Evolutionary conservation across 2,888 invertebrate genomes (phyloP), one percentile per base, ranked within the genome.

Genomic region (Nineta flava): DNA sequence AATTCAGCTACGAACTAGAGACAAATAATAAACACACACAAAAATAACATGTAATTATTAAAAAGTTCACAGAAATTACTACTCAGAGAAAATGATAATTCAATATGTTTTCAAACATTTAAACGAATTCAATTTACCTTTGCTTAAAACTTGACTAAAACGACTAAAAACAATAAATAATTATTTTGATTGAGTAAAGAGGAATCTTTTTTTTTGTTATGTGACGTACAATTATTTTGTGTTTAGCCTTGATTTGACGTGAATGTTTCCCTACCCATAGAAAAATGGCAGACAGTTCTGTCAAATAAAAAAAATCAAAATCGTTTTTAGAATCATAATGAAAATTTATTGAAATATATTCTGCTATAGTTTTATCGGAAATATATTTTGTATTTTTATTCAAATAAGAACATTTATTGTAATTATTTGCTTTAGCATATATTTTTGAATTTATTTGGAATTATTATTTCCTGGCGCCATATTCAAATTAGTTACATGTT

Each of bases 251-350:
- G 13, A 21, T 17, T 44, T 26, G 43, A 19, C 16, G 43, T 44
- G 44, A n/a, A 21, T n/a, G 17, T 21, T 21, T 44, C 44, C 44
- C 44, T 44, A 44, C 44, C 26, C 26, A 26, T n/a, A 26, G 19
- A 44, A 44, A 44, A 44, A 44, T 44, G 44, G 44, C 44, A 44
- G 44, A 19, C 44, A 44, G 38, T n/a, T 38, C 26, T 44, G 44
- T 26, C 44, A 44, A 19, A 44, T 13, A 43, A n/a, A 17, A 21
- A 21, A 44, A 44, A 44, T 19, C 15, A 44, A 44, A n/a, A 21
- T 21, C 10, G 15, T 17, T 3, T 15, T 38, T 38, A 15, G 9
- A 38, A 38, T 13, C n/a, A 38, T 38, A 13, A 13, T 7, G 2
- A 13, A 5, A 38, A 5, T 6, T 13, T 38, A 13, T 38, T 26